phyloP scores from a whole-genome alignment of 2,797 vertebrate species.

The Otolemur crassicaudatus region DNA sequence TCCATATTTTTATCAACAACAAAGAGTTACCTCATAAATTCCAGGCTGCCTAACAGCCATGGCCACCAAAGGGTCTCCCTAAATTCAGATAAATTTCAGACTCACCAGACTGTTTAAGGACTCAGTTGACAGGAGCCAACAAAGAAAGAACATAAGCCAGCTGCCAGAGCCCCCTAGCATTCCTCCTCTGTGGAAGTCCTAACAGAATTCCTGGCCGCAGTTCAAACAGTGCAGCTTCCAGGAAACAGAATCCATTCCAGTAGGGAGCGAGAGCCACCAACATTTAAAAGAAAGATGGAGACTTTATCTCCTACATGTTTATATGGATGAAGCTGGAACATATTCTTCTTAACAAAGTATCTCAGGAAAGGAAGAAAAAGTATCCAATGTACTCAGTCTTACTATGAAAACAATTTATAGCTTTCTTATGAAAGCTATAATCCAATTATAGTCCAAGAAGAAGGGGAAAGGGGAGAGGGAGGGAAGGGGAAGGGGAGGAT shows the following conservation, averaged over 20 bases:
- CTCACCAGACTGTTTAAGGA: neutral
- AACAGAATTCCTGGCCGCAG: neutral
- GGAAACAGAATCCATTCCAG: neutral
- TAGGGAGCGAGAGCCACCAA: neutral
- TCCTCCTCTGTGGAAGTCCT: neutral
- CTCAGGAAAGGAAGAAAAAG: too few species aligned
- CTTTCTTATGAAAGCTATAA: too few species aligned
- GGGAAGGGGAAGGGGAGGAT: too few species aligned
- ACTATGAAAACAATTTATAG: too few species aligned
- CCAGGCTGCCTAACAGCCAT: neutral
- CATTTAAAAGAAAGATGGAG: neutral
- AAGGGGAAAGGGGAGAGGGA: too few species aligned
- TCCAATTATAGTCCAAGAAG: too few species aligned
- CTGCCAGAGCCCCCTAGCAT: neutral
- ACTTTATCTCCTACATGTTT: too few species aligned
- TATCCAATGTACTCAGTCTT: too few species aligned
- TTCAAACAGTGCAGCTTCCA: neutral
- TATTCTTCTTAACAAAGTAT: too few species aligned
- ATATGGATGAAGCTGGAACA: too few species aligned
- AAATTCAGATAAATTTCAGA: neutral
- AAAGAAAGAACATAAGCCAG: neutral
- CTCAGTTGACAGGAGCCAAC: neutral
- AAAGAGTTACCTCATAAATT: neutral
- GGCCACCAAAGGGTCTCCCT: neutral
- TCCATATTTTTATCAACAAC: neutral